Percentiles rank a stretch among this genome's conserved stretches.
phyloP scores from a whole-genome alignment of 2,113 vertebrate genomes.

The Strigops habroptila region DNA sequence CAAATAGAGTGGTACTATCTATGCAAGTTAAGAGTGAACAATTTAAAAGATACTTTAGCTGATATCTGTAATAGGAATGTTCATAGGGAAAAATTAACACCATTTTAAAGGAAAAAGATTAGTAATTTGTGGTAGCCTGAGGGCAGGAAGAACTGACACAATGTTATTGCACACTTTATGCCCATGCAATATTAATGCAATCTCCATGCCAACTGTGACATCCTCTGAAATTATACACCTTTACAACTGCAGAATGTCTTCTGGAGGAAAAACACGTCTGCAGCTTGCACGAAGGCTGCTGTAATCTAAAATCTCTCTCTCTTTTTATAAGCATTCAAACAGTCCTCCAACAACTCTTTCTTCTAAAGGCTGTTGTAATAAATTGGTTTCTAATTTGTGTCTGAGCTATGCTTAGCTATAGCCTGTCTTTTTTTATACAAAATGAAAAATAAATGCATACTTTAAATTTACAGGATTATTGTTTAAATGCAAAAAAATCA shows the following conservation, averaged over 20 bases:
- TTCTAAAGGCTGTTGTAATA: background rate
- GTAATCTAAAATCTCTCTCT: background rate
- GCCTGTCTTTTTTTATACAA: background rate
- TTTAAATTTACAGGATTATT: background rate
- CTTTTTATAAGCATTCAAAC: background rate
- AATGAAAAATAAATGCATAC: background rate
- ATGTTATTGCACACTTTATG: slow-evolving; percentile 32
- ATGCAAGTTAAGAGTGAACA: background rate
- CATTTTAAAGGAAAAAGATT: slow-evolving; percentile 24
- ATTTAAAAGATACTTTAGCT: slow-evolving; percentile 16
- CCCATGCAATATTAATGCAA: slow-evolving; percentile 63
- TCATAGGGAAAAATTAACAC: background rate
- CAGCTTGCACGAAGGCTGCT: background rate
- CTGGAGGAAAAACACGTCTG: slow-evolving; percentile 39
- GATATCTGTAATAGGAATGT: background rate
- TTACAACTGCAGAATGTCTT: slow-evolving; percentile 46
- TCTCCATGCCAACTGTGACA: slow-evolving; percentile 70
- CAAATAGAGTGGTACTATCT: background rate
- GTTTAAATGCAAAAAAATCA: background rate
- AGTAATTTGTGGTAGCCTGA: slow-evolving; percentile 35
- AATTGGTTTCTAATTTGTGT: background rate
- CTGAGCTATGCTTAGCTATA: background rate
- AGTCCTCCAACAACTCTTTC: background rate
- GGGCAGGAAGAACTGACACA: slow-evolving; percentile 44
- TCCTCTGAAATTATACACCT: slow-evolving; percentile 64